Percentiles rank a stretch among this genome's conserved stretches.
phyloP scores from a whole-genome alignment of 2,113 vertebrate genomes.

The Motacilla tschutschensis region DNA sequence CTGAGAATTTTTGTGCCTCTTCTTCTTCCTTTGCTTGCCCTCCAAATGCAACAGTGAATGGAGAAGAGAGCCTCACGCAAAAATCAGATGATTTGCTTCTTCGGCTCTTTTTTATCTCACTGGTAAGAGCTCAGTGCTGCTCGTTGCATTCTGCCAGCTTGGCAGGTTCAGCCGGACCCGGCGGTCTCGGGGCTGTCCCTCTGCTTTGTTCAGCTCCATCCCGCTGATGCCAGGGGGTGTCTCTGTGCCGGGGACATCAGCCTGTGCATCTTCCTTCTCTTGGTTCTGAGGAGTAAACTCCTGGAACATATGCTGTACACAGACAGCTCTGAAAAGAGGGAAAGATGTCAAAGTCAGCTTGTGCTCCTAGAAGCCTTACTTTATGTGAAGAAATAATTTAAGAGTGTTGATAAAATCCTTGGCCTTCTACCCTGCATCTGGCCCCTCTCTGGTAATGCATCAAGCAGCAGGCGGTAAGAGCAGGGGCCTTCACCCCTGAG shows the following conservation, averaged over 20 bases:
- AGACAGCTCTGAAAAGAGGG: not conserved
- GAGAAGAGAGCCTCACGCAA: rapidly evolving
- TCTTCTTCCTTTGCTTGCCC: not conserved
- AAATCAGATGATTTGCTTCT: not conserved
- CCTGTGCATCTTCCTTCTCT: not conserved
- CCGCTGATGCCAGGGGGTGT: not conserved
- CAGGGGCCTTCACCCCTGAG: not conserved
- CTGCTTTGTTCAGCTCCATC: not conserved
- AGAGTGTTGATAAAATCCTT: not conserved
- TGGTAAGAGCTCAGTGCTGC: not conserved
- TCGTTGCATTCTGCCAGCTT: constrained; percentile 20
- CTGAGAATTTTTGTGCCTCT: not conserved
- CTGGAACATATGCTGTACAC: not conserved
- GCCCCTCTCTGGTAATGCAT: not conserved
- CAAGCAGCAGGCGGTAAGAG: not conserved
- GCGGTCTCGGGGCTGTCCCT: not conserved
- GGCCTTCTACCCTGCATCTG: not conserved
- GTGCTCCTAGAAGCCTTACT: not conserved
- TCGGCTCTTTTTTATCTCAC: not conserved
- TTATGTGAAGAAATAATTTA: not conserved
- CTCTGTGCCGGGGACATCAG: not conserved
- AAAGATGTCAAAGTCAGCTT: not conserved
- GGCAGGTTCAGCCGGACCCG: not conserved
- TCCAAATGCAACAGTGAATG: not conserved
- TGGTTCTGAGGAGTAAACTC: not conserved